Evolutionary conservation across 2,888 invertebrate species (phyloP).

Genomic region (Phengaris alcon): DNA sequence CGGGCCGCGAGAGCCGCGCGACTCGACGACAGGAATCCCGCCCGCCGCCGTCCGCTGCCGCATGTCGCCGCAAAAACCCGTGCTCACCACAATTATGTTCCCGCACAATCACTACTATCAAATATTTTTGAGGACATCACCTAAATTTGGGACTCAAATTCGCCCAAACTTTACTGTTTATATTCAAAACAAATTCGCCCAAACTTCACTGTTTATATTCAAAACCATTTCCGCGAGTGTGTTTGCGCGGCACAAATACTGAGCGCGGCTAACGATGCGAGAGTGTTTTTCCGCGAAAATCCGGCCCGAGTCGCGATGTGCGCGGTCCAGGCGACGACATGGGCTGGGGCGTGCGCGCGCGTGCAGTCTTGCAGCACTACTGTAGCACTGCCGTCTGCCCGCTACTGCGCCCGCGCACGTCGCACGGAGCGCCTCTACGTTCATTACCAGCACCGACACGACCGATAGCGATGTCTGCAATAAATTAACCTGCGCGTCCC

Average conservation of each 20-base stretch:
- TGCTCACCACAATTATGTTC: not conserved
- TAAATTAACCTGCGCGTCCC: not conserved
- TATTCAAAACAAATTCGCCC: not conserved
- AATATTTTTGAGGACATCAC: not conserved
- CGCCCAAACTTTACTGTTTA: not conserved
- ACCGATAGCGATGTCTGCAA: not conserved
- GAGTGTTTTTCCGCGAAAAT: slow-evolving; percentile 11
- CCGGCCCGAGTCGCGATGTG: not conserved
- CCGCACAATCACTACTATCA: not conserved
- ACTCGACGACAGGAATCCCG: not conserved
- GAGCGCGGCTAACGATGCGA: not conserved
- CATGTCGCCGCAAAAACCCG: slow-evolving; percentile 12
- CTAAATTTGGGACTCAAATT: not conserved
- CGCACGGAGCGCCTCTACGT: not conserved
- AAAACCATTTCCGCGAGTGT: not conserved
- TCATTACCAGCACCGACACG: not conserved
- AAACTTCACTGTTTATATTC: not conserved
- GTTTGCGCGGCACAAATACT: not conserved
- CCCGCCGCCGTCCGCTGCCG: not conserved
- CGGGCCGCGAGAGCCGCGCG: not conserved
- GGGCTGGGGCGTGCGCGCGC: not conserved
- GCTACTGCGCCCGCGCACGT: not conserved
- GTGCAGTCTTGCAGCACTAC: not conserved
- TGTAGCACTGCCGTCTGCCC: not conserved
- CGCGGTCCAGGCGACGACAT: not conserved